Evolutionary conservation across 1,140 invertebrate species (phyloP), one percentile per base, ranked within the genome.

Genomic region (Rhagoletis pomonella): DNA sequence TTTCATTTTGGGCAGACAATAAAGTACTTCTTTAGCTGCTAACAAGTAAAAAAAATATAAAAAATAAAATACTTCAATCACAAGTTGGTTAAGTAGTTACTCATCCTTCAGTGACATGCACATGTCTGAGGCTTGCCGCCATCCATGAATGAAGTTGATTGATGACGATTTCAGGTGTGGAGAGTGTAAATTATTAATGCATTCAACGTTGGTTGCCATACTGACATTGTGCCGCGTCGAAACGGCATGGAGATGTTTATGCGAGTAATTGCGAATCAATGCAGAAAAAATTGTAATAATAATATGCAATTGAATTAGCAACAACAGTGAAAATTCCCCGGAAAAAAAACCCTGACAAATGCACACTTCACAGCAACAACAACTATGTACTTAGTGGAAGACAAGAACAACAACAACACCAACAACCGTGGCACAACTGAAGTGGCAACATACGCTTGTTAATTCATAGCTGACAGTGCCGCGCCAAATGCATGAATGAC

Each of bases 281-380:
- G 42, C 12, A 4, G 67, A 73, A 73, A 14, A 73, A 44, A 47
- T 42, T 39, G 29, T 14, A 6, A 44, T 44, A 44, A 69, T 69
- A 29, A 29, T 69, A 42, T 44, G 65, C 42, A 73, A 73, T 73
- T 73, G 67, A 73, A 73, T 73, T 73, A 73, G n/a, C 67, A 73
- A 39, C 67, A 73, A 47, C 67, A 44, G 67, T 39, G 44, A 14
- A 47, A 73, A 42, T 73, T 73, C 67, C 67, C 29, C 29, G 29
- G 29, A 73, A 39, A 42, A 17, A 62, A 62, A 44, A 47, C 6
- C 10, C 42, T 44, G 44, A 5, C 14, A 73, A 73, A 44, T 7
- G 50, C 50, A 10, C 50, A 55, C 50, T 55, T 7, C 1, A 55
- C 50, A 55, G 10, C 50, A 55, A 55, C 50, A 55, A 5, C 64